Base-by-base conservation (phyloP, 1,140 invertebrate species). In the Drosophila burlai region DNA sequence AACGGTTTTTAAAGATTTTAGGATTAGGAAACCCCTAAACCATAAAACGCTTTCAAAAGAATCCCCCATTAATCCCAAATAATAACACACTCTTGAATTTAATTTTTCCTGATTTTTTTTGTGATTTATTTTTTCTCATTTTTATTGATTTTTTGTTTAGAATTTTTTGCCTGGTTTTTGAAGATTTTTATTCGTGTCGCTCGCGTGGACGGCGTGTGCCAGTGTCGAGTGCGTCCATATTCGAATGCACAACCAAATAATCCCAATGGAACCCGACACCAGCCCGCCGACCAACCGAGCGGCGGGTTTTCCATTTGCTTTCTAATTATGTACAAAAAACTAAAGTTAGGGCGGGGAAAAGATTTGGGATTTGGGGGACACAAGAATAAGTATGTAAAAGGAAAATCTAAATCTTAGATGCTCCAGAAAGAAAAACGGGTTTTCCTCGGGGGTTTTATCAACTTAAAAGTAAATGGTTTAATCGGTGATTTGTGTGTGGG, bases 21-120 rank as follows among this genome's bases (percentile, higher is more conserved):
- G 31, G 31, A 31, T 9, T 31, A 31, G 31, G 10, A 31, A 31
- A 31, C 0, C 31, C 29, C 7, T 8, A 31, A 31, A 8, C 7
- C 8, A 8, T 31, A 31, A 31, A 8, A 31, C 7, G 29, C 29
- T 8, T 40, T 10, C 18, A 0, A 24, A 24, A 24, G 24, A 3
- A 24, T 24, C 24, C n/a, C n/a, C 24, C 11, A 8, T 31, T 13
- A 36, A 1, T 8, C 46, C 34, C 0, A 10, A 57, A 55, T 40
- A 29, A 65, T 47, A 68, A 66, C 36, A 57, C 45, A 40, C 8
- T 2, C 11, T 50, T 47, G 45, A 8, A 49, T 59, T 81, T 81
- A 75, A 77, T 89, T 76, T 87, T 89, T 87, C 58, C 65, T 74
- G 64, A 81, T 81, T 89, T 86, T 86, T 83, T 81, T 85, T 80